Evolutionary conservation across 2,113 vertebrate species (phyloP), one percentile per base, ranked within the genome.

Genomic region (Rhodinocichla rosea): DNA sequence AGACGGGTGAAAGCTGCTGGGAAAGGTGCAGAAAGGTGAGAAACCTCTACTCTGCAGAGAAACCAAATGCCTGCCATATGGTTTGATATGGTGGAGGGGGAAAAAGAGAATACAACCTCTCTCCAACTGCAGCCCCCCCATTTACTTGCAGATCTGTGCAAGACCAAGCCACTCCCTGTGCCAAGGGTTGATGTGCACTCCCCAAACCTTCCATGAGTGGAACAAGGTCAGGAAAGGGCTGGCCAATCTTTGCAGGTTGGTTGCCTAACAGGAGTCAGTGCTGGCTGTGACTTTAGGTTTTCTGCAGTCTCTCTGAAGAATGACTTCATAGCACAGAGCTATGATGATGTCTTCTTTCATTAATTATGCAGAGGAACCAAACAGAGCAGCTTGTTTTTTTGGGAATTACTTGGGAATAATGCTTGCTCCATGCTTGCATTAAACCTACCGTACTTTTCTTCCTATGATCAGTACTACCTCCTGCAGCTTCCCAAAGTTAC

Each of bases 201-300:
- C 14, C 15, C 26, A 84, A 44, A 45, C 2, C 3, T 49, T 53
- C 27, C 11, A 6, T 4, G 17, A 28, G 9, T 24, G 16, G 9
- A 65, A 50, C 0, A 7, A 44, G 9, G 10, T 15, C 30, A 47
- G 19, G 5, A 20, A 19, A 88, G 27, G 8, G 3, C 6, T 52
- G 27, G 15, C 3, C 1, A 1, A 4, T 45, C 24, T 35, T 22
- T 3, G 1, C 10, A 28, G 9, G 1, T 4, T 37, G 17, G 4
- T 17, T 5, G 40, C 7, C 15, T 32, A 35, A 21, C 5, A 32
- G 35, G 10, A 75, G 8, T 39, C 33, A 15, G 4, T 44, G 28
- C 26, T 33, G 14, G 7, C 5, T 23, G 21, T 2, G 12, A 13
- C 9, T 64, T 40, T 0, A 47, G 32, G 21, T 33, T 75, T 59